These are phyloP conservation scores for Bombus impatiens DNA, from an alignment of 1,140 invertebrate genomes.

Conservation along the genomic window DNA sequence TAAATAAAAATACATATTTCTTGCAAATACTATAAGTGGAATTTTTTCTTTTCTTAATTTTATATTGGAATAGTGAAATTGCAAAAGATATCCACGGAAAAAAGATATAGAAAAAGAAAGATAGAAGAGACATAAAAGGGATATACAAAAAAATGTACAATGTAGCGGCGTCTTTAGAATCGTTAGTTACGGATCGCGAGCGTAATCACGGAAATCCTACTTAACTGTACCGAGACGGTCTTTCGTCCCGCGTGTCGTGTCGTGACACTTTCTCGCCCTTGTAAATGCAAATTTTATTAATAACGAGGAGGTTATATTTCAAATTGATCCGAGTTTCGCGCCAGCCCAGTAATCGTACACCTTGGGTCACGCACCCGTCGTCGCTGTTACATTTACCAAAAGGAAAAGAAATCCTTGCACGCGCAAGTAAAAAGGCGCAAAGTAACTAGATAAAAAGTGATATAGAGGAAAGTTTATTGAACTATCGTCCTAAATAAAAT, in stretches of 20 bases:
- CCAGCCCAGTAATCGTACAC: constrained; percentile 66
- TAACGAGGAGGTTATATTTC: constrained; percentile 75
- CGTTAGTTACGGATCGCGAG: constrained; percentile 36
- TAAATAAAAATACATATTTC: too few relatives aligned
- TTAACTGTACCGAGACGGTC: constrained; percentile 52
- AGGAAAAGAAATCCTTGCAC: constrained; percentile 25
- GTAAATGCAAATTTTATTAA: constrained; percentile 80
- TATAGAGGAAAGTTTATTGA: neutral
- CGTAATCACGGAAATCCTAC: constrained; percentile 56
- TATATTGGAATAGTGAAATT: too few relatives aligned
- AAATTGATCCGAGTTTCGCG: constrained; percentile 71
- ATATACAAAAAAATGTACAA: neutral
- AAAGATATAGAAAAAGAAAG: too few relatives aligned
- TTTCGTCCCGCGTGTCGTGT: constrained; percentile 59
- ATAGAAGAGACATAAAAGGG: too few relatives aligned
- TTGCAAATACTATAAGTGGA: too few relatives aligned
- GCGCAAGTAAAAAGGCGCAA: constrained; percentile 4
- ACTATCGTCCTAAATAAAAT: neutral
- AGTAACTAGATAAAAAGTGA: neutral
- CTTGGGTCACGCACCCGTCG: constrained; percentile 63
- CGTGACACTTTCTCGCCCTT: constrained; percentile 75
- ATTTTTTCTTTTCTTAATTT: too few relatives aligned
- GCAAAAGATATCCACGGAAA: too few relatives aligned
- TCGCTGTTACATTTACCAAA: constrained; percentile 47
- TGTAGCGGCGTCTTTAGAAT: neutral